Percentiles rank a stretch among this genome's conserved stretches.
Evolutionary conservation across 2,113 vertebrate genomes (phyloP).

Genomic region (Nasalis larvatus): DNA sequence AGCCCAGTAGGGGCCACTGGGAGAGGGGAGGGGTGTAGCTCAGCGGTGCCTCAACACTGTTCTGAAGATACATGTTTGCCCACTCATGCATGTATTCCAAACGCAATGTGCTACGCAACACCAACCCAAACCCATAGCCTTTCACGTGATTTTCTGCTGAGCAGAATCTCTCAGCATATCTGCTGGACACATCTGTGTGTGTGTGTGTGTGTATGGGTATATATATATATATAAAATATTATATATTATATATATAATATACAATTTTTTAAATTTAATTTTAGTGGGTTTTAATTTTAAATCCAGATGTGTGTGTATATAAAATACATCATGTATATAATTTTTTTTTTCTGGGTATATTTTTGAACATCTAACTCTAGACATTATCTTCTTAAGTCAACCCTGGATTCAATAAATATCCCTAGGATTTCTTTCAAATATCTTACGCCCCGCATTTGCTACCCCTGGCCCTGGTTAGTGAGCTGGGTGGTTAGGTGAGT

Average conservation of each 20-base stretch:
- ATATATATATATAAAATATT: no score
- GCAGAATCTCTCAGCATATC: neutral
- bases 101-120: rapidly evolving
- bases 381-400: neutral
- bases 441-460: neutral
- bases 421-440: neutral
- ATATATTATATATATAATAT: no score
- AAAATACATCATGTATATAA: no score
- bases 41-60: neutral
- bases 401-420: neutral
- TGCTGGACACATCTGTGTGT: neutral
- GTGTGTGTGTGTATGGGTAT: no score
- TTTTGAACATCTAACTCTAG: conserved; percentile 3
- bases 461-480: conserved; percentile 64
- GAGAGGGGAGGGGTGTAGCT: neutral
- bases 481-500: conserved; percentile 54
- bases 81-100: rapidly evolving
- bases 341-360: neutral
- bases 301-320: no score
- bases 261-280: no score
- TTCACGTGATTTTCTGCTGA: neutral
- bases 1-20: neutral
- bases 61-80: neutral
- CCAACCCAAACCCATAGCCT: neutral
- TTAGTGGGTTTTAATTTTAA: no score